phyloP scores from a whole-genome alignment of 2,888 invertebrate genomes.

The Cheilosia vernalis region DNA sequence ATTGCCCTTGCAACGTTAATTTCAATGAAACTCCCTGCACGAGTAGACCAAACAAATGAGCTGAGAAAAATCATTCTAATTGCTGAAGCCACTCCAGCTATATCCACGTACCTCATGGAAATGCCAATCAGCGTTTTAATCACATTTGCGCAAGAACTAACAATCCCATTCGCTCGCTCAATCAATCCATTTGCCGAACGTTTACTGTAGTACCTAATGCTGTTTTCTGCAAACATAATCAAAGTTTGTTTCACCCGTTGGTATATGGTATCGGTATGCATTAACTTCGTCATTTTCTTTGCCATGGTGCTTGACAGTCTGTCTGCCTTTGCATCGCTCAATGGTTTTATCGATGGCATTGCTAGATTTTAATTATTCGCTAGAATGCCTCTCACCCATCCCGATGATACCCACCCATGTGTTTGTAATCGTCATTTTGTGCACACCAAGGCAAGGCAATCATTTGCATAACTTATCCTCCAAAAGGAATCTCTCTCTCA shows the following conservation, averaged over 20 bases:
- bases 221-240: conserved; percentile 55
- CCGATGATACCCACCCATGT: conserved; percentile 18
- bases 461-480: conserved; percentile 55
- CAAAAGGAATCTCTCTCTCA: conserved; percentile 20
- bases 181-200: conserved; percentile 29
- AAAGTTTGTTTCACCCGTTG: conserved; percentile 53
- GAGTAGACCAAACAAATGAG: conserved; percentile 12
- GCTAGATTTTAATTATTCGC: conserved; percentile 62
- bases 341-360: conserved; percentile 32
- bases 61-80: conserved; percentile 42
- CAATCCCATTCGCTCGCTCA: conserved; percentile 43
- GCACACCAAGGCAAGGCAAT: conserved; percentile 49
- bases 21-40: conserved; percentile 8
- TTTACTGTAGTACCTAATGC: conserved; percentile 9
- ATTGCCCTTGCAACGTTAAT: conserved; percentile 32
- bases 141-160: conserved; percentile 44
- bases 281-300: conserved; percentile 28
- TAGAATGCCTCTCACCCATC: not conserved
- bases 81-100: conserved; percentile 45
- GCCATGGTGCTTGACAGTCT: conserved; percentile 9
- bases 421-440: conserved; percentile 26
- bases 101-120: conserved; percentile 37
- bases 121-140: conserved; percentile 63
- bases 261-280: conserved; percentile 5
- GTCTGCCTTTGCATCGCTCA: conserved; percentile 1